phyloP scores from a whole-genome alignment of 2,113 vertebrate genomes.

The Oryzias curvinotus region DNA sequence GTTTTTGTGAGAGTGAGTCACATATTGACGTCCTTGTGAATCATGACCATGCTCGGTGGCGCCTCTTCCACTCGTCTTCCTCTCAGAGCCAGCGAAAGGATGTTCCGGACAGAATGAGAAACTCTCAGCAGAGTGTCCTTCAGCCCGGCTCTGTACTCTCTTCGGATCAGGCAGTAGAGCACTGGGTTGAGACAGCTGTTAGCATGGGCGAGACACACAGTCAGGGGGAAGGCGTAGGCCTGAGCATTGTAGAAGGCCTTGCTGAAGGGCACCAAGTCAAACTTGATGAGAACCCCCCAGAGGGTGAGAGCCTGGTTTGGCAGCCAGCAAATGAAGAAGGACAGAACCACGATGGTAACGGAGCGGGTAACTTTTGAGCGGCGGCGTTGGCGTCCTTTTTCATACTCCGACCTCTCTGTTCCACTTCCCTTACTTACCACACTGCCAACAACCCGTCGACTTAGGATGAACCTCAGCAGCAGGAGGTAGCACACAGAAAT shows the following conservation, averaged over 20 bases:
- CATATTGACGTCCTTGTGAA: constrained; percentile 58
- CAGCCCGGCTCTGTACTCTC: constrained; percentile 76
- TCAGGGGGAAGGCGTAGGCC: constrained; percentile 79
- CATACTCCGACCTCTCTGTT: constrained; percentile 59
- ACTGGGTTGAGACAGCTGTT: constrained; percentile 84
- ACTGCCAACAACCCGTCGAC: constrained; percentile 55
- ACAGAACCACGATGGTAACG: constrained; percentile 78
- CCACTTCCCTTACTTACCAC: background rate
- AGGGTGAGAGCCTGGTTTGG: constrained; percentile 82
- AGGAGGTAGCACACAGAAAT: constrained; percentile 80
- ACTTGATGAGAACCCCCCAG: constrained; percentile 82
- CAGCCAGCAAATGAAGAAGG: constrained; percentile 84
- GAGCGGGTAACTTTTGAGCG: constrained; percentile 79
- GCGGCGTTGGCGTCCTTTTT: constrained; percentile 64
- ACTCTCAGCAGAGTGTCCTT: constrained; percentile 72
- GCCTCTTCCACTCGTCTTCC: constrained; percentile 63
- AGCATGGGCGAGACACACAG: constrained; percentile 79
- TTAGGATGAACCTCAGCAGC: constrained; percentile 78
- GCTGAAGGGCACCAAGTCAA: constrained; percentile 79
- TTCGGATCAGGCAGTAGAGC: constrained; percentile 81
- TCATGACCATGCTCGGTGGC: constrained; percentile 56
- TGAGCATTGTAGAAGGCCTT: constrained; percentile 82
- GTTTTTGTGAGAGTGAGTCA: constrained; percentile 24
- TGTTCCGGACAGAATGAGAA: constrained; percentile 50
- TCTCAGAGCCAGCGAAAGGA: constrained; percentile 56